phyloP scores from a whole-genome alignment of 2,113 vertebrate species.

The Pterophyllum scalare region DNA sequence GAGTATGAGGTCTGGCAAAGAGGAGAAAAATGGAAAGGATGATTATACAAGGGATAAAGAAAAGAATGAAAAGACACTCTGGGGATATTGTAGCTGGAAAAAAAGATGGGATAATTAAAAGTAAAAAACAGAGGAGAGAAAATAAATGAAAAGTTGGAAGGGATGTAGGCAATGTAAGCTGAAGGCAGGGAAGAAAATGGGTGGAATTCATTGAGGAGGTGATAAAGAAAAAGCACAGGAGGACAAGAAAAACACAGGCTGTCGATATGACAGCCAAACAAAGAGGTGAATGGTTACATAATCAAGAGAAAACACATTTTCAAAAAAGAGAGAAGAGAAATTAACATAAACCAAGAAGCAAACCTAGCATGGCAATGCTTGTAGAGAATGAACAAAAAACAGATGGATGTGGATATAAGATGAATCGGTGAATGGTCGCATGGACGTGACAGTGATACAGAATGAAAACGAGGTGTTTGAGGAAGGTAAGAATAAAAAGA shows the following conservation, averaged over 20 bases:
- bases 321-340: neutral
- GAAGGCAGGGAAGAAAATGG: neutral
- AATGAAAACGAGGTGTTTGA: neutral
- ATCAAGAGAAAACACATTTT: neutral
- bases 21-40: constrained; percentile 21
- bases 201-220: neutral
- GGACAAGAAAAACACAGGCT: constrained; percentile 5
- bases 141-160: neutral
- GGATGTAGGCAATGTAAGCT: neutral
- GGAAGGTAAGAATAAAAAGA: neutral
- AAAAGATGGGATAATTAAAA: constrained; percentile 3
- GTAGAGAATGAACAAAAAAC: neutral
- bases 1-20: constrained; percentile 29
- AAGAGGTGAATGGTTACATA: constrained; percentile 10
- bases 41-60: constrained; percentile 8
- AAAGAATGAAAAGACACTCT: constrained; percentile 5
- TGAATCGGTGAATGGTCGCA: neutral
- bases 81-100: constrained; percentile 9
- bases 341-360: neutral
- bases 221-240: neutral
- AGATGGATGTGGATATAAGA: constrained; percentile 1
- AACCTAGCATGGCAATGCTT: neutral
- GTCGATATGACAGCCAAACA: neutral
- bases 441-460: constrained; percentile 36
- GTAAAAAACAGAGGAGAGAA: neutral